Conservation (phyloP, 2,113 vertebrate genomes). For the Lepisosteus oculatus region DNA sequence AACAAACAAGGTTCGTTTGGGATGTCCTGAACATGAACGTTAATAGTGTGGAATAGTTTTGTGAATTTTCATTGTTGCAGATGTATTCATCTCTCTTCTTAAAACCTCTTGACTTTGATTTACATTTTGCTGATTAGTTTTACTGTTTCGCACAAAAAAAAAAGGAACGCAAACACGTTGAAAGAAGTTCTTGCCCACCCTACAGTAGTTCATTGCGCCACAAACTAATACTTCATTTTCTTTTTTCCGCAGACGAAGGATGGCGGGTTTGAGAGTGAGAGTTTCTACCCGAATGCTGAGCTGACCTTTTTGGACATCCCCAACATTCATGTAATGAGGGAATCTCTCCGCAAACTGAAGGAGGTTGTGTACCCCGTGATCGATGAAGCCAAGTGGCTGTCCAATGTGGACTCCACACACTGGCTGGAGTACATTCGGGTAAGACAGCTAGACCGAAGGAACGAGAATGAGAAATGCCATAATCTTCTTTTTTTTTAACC, state of each 20-base stretch:
- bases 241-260: slow-evolving; percentile 80
- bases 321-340: slow-evolving; percentile 96
- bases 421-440: slow-evolving; percentile 95
- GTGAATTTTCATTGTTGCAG: not conserved
- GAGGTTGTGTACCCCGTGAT: slow-evolving; percentile 89
- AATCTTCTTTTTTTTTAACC: too few relatives aligned
- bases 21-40: not conserved
- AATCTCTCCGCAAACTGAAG: slow-evolving; percentile 90
- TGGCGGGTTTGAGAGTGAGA: slow-evolving; percentile 89
- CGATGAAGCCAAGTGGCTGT: slow-evolving; percentile 85
- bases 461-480: too few relatives aligned
- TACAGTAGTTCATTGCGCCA: too few relatives aligned
- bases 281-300: slow-evolving; percentile 85
- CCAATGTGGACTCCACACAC: slow-evolving; percentile 84
- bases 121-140: too few relatives aligned
- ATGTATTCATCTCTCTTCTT: slow-evolving; percentile 5
- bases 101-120: too few relatives aligned
- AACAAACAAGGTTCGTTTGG: slow-evolving; percentile 81
- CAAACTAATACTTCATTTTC: too few relatives aligned
- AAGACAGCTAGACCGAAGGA: slow-evolving; percentile 29
- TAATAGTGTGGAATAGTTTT: not conserved
- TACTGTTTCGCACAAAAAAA: too few relatives aligned
- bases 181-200: too few relatives aligned
- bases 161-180: too few relatives aligned
- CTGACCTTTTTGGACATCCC: slow-evolving; percentile 91